Evolutionary conservation across 2,888 invertebrate species (phyloP), one percentile per base, ranked within the genome.

Genomic region (Phortica magna): DNA sequence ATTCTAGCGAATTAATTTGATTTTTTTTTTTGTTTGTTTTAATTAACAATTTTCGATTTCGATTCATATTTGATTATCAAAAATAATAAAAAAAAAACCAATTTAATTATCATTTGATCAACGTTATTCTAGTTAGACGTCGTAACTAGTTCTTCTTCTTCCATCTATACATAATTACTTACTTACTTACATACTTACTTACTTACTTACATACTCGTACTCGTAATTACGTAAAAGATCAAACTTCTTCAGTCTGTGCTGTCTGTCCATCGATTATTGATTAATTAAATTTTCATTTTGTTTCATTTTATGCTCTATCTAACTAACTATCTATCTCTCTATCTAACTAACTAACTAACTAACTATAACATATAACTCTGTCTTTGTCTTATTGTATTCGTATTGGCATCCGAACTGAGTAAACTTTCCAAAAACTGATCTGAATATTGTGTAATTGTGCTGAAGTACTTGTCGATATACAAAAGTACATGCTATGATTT

Each of bases 381-480:
- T 65, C 10, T 31, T 12, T 65, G 65, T 65, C 65, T 65, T 14
- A 39, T 68, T 17, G 10, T 48, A 61, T 22, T 19, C 22, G 19
- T 61, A 61, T 61, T 61, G 61, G 61, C 61, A 61, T 61, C 61
- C 22, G 22, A 12, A 22, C 10, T 61, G 59, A 59, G 5, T 65
- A 39, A n/a, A 31, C 2, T 4, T 31, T 39, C 39, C 19, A 14
- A 77, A 81, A 85, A 83, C 81, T 84, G 78, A 83, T 85, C 80
- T 85, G 78, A 87, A 88, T 74, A 67, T 74, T 74, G 74, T 85
- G 88, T 87, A 85, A 55, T 55, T 87, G 84, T 84, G 84, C 84
- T 84, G 83, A 86, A 86, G 77, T 81, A 83, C 77, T 74, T 80
- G 75, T 79, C 83, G 85, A 87, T 87, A 77, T 88, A 81, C 42